A percentile compares a stretch with the other conserved stretches of the same genome.
Evolutionary conservation across 2,797 vertebrate genomes (phyloP).

Genomic region (Eospalax fontanierii): DNA sequence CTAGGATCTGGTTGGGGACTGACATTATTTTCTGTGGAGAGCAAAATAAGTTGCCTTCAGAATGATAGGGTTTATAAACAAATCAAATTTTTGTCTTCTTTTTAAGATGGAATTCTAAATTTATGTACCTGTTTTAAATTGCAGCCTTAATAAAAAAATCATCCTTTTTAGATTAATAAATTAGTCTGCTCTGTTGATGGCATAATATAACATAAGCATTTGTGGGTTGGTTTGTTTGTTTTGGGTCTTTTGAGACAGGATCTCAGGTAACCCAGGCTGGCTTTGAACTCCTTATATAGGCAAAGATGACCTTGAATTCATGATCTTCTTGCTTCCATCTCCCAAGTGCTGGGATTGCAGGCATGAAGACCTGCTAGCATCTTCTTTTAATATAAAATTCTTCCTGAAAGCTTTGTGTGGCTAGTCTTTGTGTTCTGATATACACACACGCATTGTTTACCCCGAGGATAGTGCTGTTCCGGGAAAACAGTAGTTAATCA

Average conservation of each 20-base stretch:
- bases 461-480: not conserved
- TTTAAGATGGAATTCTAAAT: conserved; percentile 22
- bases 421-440: not conserved
- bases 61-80: conserved; percentile 29
- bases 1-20: not conserved
- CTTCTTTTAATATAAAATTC: conserved; percentile 2
- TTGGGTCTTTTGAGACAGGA: not conserved
- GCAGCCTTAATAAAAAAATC: not conserved
- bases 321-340: not conserved
- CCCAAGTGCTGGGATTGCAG: not conserved
- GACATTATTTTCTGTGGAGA: not conserved
- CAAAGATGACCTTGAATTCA: not conserved
- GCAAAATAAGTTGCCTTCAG: conserved; percentile 28
- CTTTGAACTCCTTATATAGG: not conserved
- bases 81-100: conserved; percentile 9
- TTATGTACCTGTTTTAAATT: not conserved
- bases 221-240: not conserved
- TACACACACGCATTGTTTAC: not conserved
- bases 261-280: not conserved
- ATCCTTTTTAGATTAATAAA: conserved; percentile 22
- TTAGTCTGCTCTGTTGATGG: not conserved
- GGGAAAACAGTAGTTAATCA: not conserved
- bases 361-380: not conserved
- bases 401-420: not conserved
- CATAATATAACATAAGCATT: not conserved